These are phyloP conservation scores for Caretta caretta DNA, from an alignment of 2,113 vertebrate genomes.

Conservation along the genomic window DNA sequence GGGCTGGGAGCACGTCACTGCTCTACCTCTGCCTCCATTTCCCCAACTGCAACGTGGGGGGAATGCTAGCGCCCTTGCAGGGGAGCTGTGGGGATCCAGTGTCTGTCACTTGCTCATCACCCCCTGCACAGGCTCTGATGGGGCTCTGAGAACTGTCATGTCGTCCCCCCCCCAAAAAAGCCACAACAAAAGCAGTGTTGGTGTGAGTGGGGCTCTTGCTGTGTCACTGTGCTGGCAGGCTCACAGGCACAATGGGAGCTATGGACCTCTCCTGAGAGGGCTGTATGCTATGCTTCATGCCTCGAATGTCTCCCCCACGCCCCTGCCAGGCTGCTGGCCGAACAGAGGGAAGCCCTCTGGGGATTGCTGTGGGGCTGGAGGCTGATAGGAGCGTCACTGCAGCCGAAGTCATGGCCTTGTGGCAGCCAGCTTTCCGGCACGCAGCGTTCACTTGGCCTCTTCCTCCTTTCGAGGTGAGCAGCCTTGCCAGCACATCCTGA, in stretches of 20 bases:
- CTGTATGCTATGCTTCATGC: not conserved
- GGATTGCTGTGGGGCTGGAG: not conserved
- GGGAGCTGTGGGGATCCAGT: accelerated
- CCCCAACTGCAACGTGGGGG: accelerated
- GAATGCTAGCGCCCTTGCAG: not conserved
- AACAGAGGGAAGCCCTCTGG: too few species aligned
- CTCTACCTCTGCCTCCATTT: not conserved
- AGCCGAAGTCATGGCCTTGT: accelerated
- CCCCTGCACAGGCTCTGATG: not conserved
- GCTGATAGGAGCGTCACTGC: not conserved
- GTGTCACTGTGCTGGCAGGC: not conserved
- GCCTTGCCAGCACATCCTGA: not conserved
- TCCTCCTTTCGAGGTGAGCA: accelerated
- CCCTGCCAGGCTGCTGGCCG: not conserved
- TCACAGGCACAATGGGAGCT: not conserved
- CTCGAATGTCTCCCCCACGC: too few species aligned
- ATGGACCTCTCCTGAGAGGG: too few species aligned
- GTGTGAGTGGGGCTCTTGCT: not conserved
- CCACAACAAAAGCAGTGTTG: not conserved
- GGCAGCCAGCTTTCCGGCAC: not conserved
- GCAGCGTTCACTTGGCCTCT: not conserved
- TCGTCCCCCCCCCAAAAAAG: not conserved
- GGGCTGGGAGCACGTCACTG: not conserved
- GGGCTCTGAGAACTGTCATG: not conserved
- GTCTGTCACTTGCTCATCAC: not conserved